Evolutionary conservation across 1,140 invertebrate species (phyloP), one percentile per base, ranked within the genome.

Genomic region (Ceratosolen solmsi): DNA sequence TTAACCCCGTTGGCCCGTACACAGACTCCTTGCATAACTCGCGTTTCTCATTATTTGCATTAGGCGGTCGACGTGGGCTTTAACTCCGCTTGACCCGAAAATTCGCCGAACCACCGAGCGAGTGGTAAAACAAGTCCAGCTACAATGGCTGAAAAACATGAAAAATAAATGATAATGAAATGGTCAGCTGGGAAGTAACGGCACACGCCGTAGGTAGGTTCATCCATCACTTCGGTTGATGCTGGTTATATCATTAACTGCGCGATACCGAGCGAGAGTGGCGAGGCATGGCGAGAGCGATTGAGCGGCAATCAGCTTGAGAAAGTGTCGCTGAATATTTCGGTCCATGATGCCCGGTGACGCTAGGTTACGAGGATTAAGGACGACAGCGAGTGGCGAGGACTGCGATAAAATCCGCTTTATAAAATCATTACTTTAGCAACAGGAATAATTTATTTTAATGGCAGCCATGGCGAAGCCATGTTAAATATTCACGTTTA

Each of bases 301-400:
- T 63, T 63, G 60, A 63, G 30, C 60, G 27, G 33, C 15, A 13
- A 60, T 60, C 58, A 25, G n/a, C 11, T 2, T 13, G 25, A 2
- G 58, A 60, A 60, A n/a, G 30, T 70, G 9, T 41, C 41, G 65
- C 33, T 41, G n/a, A 72, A 51, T 49, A 72, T 51, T 72, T 72
- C 25, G 38, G 65, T 41, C 60, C 0, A 63, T 2, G 13, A 63
- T 63, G 30, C 60, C 30, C 3, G 13, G 60, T 33, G 33, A 36
- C 17, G 13, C 8, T 22, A 70, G 36, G 5, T 22, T n/a, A 22
- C 4, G 30, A 68, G n/a, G n/a, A 38, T 22, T 20, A 68, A 46
- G 38, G 7, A n/a, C 7, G 7, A 25, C 38, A 46, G n/a, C 25
- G 38, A 71, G 30, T 46, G 22, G 11, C n/a, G 7, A 25, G 1